Evolutionary conservation across 2,888 invertebrate genomes (phyloP).

Genomic region (Bellardia pandia): DNA sequence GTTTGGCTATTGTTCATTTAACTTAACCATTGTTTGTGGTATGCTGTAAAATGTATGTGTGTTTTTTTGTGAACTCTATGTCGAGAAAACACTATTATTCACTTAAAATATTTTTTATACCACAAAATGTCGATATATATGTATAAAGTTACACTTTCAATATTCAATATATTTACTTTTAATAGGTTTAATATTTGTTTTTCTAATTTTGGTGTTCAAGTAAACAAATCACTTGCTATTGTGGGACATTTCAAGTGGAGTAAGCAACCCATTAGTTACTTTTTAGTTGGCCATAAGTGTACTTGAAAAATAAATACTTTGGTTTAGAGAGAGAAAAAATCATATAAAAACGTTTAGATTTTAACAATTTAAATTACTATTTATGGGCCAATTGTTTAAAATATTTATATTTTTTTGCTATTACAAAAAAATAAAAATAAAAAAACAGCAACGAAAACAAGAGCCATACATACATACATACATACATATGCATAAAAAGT

Average conservation of each 20-base stretch:
- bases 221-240: constrained; percentile 49
- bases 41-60: neutral
- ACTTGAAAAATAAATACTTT: constrained; percentile 60
- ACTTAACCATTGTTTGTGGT: neutral
- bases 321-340: neutral
- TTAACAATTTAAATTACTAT: constrained; percentile 64
- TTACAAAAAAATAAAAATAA: neutral
- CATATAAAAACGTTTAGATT: constrained; percentile 31
- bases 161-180: constrained; percentile 42
- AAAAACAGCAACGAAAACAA: constrained; percentile 25
- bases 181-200: constrained; percentile 32
- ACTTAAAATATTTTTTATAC: constrained; percentile 61
- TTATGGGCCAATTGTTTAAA: constrained; percentile 59
- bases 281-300: constrained; percentile 49
- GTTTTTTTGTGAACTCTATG: constrained; percentile 19
- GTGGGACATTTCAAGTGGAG: constrained; percentile 34
- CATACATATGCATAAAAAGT: constrained; percentile 33
- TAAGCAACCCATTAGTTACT: constrained; percentile 39
- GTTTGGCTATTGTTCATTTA: neutral
- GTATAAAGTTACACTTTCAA: constrained; percentile 12
- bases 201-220: neutral
- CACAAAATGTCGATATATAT: constrained; percentile 32
- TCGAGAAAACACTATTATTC: constrained; percentile 49
- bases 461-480: neutral
- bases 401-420: constrained; percentile 2